A percentile compares a stretch with the other conserved stretches of the same genome.
These are phyloP conservation scores for Spilogale gracilis DNA, from an alignment of 2,113 vertebrate genomes.

Conservation along the genomic window DNA sequence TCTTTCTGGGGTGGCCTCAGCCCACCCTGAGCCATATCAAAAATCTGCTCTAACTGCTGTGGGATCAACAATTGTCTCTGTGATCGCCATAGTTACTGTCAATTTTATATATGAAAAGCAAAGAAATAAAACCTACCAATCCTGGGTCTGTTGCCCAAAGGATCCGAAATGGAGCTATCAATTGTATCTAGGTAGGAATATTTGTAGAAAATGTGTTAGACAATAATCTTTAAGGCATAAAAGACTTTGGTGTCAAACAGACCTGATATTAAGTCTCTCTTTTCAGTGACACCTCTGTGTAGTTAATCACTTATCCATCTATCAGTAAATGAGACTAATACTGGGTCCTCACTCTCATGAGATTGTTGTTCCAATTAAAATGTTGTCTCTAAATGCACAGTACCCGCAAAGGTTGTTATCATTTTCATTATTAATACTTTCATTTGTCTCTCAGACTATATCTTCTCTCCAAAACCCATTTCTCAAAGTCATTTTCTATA, in stretches of 20 bases:
- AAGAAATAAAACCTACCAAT: background rate
- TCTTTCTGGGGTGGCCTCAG: background rate
- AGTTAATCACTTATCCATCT: background rate
- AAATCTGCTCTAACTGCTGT: background rate
- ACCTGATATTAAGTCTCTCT: background rate
- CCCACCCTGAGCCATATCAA: background rate
- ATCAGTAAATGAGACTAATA: background rate
- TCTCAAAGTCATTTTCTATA: background rate
- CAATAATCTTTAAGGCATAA: background rate
- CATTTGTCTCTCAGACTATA: background rate
- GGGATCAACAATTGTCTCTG: background rate
- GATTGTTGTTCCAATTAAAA: background rate
- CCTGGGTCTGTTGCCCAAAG: background rate
- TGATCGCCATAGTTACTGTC: background rate
- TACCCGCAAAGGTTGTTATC: background rate
- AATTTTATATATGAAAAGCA: constrained; percentile 1
- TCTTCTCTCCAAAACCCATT: background rate
- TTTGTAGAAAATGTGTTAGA: background rate
- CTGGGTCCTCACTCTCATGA: background rate
- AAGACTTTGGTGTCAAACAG: background rate
- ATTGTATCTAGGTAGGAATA: background rate
- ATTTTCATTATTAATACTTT: background rate
- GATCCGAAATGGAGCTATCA: background rate
- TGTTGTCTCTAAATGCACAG: background rate
- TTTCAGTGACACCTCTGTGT: background rate